Percentiles rank a stretch among this genome's conserved stretches.
Evolutionary conservation across 1,140 invertebrate species (phyloP).

Genomic region (Cardiocondyla obscurior): DNA sequence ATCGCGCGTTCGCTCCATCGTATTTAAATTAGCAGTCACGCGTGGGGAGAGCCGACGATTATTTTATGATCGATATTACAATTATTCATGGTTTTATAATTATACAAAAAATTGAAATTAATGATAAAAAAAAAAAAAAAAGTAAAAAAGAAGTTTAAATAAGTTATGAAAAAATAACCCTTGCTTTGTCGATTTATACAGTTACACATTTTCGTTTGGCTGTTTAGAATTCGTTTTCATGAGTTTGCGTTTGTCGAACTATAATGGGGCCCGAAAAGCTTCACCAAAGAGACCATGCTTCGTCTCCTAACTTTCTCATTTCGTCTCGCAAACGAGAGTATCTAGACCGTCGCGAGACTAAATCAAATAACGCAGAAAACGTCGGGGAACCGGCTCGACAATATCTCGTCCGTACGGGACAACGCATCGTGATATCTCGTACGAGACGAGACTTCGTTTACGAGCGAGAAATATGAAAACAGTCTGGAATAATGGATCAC

Average conservation of each 20-base stretch:
- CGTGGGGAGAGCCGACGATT: background rate
- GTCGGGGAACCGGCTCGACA: slow-evolving; percentile 39
- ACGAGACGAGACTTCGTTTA: slow-evolving; percentile 24
- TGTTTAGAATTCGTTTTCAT: background rate
- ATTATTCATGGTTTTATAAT: background rate
- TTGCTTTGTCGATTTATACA: too few relatives aligned
- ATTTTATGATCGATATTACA: background rate
- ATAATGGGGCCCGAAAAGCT: slow-evolving; percentile 27
- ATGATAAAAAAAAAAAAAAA: background rate
- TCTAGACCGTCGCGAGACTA: slow-evolving; percentile 38
- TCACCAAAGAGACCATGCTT: slow-evolving; percentile 32
- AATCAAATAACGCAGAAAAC: slow-evolving; percentile 56
- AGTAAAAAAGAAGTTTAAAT: background rate
- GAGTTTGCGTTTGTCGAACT: slow-evolving; percentile 24
- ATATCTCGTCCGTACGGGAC: slow-evolving; percentile 25
- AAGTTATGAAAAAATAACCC: too few relatives aligned
- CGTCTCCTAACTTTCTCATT: slow-evolving; percentile 55
- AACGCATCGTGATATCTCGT: slow-evolving; percentile 29
- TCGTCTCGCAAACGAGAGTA: slow-evolving; percentile 55
- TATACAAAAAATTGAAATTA: background rate
- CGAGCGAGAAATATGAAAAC: slow-evolving; percentile 31
- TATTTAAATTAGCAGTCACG: background rate
- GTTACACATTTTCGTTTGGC: slow-evolving; percentile 4
- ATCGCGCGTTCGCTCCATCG: background rate
- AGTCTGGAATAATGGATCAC: slow-evolving; percentile 36